phyloP scores from a whole-genome alignment of 2,888 invertebrate genomes.

The Cremastinae sp. region DNA sequence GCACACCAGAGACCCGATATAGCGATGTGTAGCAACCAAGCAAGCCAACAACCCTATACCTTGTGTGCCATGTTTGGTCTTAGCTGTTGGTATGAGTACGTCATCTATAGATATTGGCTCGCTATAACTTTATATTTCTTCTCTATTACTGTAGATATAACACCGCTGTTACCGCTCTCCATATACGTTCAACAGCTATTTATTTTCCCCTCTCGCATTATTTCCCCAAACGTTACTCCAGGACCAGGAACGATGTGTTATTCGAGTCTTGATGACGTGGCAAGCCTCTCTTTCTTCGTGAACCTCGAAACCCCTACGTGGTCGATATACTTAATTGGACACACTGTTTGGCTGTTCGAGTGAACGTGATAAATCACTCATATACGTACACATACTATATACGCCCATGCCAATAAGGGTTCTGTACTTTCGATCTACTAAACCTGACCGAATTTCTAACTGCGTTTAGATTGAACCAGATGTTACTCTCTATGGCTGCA shows the following conservation, averaged over 20 bases:
- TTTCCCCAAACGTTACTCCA: slow-evolving; percentile 55
- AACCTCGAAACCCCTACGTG: slow-evolving; percentile 32
- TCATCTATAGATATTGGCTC: slow-evolving; percentile 4
- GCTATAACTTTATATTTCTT: slow-evolving; percentile 37
- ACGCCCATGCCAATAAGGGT: slow-evolving; percentile 10
- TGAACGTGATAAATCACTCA: slow-evolving; percentile 45
- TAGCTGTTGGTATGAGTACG: slow-evolving; percentile 23
- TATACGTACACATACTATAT: no score
- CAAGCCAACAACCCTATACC: slow-evolving; percentile 32
- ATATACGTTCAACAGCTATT: slow-evolving; percentile 49
- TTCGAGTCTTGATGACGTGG: slow-evolving; percentile 58
- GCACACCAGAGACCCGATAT: slow-evolving; percentile 50
- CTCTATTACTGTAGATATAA: slow-evolving; percentile 26
- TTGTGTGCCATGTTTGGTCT: slow-evolving; percentile 18
- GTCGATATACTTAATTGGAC: slow-evolving; percentile 53
- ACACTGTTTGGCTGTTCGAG: slow-evolving; percentile 40
- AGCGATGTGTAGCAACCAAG: slow-evolving; percentile 29
- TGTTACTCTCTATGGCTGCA: slow-evolving; percentile 1
- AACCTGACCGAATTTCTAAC: not conserved
- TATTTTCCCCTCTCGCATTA: slow-evolving; percentile 55
- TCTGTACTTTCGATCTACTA: slow-evolving; percentile 10
- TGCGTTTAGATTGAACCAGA: not conserved
- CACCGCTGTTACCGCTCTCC: slow-evolving; percentile 32
- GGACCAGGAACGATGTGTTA: slow-evolving; percentile 48
- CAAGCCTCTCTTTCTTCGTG: slow-evolving; percentile 48